Evolutionary conservation across 1,140 invertebrate genomes (phyloP).

Genomic region (Ceratosolen solmsi): DNA sequence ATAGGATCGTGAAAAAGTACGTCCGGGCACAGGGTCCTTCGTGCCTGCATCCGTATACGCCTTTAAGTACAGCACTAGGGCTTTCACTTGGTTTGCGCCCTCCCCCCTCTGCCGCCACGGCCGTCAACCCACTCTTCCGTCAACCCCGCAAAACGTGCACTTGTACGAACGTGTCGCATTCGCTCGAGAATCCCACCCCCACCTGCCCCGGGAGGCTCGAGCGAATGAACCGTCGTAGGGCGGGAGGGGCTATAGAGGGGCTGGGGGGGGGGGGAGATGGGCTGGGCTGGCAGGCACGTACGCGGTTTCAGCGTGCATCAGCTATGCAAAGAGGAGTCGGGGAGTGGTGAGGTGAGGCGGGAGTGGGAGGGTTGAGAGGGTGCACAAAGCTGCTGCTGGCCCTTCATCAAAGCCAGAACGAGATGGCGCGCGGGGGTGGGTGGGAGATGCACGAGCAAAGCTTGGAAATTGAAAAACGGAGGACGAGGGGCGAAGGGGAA

Average conservation of each 20-base stretch:
- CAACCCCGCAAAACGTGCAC: slow-evolving; percentile 57
- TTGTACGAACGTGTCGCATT: slow-evolving; percentile 70
- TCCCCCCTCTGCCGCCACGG: too few species aligned
- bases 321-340: slow-evolving; percentile 27
- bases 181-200: slow-evolving; percentile 64
- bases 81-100: slow-evolving; percentile 57
- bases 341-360: too few species aligned
- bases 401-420: slow-evolving; percentile 33
- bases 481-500: neutral
- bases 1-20: neutral
- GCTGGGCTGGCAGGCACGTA: slow-evolving; percentile 65
- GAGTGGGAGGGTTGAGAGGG: neutral
- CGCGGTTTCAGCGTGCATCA: slow-evolving; percentile 55
- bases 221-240: neutral
- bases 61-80: slow-evolving; percentile 52
- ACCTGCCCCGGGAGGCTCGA: slow-evolving; percentile 52
- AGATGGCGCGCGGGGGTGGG: slow-evolving; percentile 23
- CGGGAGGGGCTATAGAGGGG: slow-evolving; percentile 24
- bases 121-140: slow-evolving; percentile 53
- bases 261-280: slow-evolving; percentile 46
- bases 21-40: neutral
- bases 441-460: neutral
- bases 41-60: slow-evolving; percentile 28
- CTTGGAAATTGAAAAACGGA: slow-evolving; percentile 41
- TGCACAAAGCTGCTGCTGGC: slow-evolving; percentile 2